Conservation (phyloP, 2,888 invertebrate species). For the Quadroppia sp. region DNA sequence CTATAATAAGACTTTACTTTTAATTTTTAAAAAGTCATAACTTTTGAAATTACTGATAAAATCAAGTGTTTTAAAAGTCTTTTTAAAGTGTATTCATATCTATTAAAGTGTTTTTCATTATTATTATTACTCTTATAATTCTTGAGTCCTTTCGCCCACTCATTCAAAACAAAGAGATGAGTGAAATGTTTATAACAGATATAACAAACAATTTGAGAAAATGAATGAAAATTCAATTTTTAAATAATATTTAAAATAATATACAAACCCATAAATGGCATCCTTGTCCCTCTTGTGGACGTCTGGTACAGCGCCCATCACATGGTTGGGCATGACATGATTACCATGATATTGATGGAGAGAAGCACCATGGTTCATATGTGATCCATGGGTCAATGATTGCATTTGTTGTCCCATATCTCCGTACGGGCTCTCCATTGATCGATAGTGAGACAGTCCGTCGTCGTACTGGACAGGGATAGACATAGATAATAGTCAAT, state of each 20-base stretch:
- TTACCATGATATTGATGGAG: conserved; percentile 62
- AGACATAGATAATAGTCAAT: background rate
- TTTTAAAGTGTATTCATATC: too few relatives aligned
- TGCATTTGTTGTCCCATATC: conserved; percentile 67
- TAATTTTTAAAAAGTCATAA: too few relatives aligned
- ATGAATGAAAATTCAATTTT: too few relatives aligned
- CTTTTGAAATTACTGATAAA: background rate
- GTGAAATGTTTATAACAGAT: background rate
- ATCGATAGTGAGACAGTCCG: conserved; percentile 76
- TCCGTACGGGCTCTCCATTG: conserved; percentile 71
- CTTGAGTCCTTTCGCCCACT: background rate
- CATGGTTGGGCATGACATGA: conserved; percentile 64
- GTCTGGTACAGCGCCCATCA: conserved; percentile 66
- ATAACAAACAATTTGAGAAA: background rate
- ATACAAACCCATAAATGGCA: conserved; percentile 92
- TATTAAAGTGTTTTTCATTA: too few relatives aligned
- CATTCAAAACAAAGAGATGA: conserved; percentile 1
- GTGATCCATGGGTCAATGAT: conserved; percentile 57
- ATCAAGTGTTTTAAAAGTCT: background rate
- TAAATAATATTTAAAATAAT: too few relatives aligned
- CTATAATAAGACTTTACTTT: too few relatives aligned
- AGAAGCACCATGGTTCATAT: conserved; percentile 56
- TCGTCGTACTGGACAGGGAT: conserved; percentile 96
- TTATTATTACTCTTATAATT: too few relatives aligned
- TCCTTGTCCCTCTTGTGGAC: conserved; percentile 97